Evolutionary conservation across 1,140 invertebrate genomes (phyloP), one percentile per base, ranked within the genome.

Genomic region (Augochlora pura): DNA sequence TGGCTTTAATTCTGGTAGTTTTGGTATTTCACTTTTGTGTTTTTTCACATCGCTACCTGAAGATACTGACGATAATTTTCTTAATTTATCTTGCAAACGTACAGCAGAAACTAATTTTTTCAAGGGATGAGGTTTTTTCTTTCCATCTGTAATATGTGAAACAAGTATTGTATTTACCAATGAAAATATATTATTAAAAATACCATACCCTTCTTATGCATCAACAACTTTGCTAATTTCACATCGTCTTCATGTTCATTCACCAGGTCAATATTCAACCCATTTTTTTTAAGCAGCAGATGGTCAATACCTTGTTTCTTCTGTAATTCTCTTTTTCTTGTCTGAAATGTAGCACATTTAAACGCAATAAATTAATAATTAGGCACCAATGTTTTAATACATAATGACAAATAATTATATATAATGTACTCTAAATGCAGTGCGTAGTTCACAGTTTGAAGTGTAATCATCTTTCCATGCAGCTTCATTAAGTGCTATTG

Each of bases 401-500:
- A n/a, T n/a, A n/a, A n/a, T n/a, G n/a, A n/a, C n/a, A n/a, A 66
- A 65, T 21, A 46, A 65, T 14, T 49, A 72, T 25, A 59, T 86
- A 77, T 62, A 62, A 63, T 38, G 93, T 95, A 97, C 97, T 83
- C 98, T 95, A 93, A 99, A 98, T 86, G 95, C 94, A 66, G 96
- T 94, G 79, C 98, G 94, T 18, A 98, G 92, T 62, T 95, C 93
- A 90, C 95, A 96, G 93, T 99, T 99, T 2, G 97, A 96, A 80
- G 95, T 94, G 91, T 98, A 99, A 92, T 97, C 97, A 94, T 99
- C 98, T 90, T 96, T 96, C 96, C 96, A 98, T 2, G 95, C 93
- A 72, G 93, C 93, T 81, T 97, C 95, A 92, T 98, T 97, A 49
- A 96, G 94, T 52, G 96, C 95, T 80, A 97, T 96, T 7, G 99